Evolutionary conservation across 2,113 vertebrate genomes (phyloP).

Genomic region (Scytalopus superciliaris): DNA sequence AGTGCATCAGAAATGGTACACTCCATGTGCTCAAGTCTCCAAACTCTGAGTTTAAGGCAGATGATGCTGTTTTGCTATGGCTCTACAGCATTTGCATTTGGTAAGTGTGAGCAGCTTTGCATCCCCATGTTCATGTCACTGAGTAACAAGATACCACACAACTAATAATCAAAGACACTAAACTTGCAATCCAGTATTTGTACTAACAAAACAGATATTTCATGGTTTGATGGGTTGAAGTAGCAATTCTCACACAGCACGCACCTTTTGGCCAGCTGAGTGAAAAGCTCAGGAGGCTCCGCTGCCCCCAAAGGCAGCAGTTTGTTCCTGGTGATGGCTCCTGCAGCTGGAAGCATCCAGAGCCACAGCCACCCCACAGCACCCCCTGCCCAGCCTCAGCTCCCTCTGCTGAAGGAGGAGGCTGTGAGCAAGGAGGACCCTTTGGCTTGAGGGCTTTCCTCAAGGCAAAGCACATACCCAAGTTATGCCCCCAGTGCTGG

Average conservation of each 20-base stretch:
- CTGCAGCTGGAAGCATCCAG: not conserved
- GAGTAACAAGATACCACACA: not conserved
- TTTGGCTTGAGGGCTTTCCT: fast-evolving
- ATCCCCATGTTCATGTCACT: not conserved
- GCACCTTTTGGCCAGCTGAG: not conserved
- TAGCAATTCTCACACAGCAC: not conserved
- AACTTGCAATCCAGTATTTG: not conserved
- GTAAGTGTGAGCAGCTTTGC: not conserved
- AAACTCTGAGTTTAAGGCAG: not conserved
- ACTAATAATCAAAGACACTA: not conserved
- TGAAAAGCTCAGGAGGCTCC: not conserved
- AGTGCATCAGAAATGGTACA: not conserved
- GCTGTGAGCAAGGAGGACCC: not conserved
- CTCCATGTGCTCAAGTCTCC: not conserved
- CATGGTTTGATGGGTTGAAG: not conserved
- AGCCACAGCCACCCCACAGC: fast-evolving
- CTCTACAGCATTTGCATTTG: not conserved
- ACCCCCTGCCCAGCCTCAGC: not conserved
- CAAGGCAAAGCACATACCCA: not conserved
- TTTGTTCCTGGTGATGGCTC: not conserved
- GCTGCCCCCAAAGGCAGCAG: not conserved
- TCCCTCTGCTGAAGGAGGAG: not conserved
- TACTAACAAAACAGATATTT: not conserved
- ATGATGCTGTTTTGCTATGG: not conserved
- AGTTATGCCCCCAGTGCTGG: not conserved